These are phyloP conservation scores for Mormyrus proboscirostris DNA, from an alignment of 2,797 vertebrate genomes.

Conservation along the genomic window DNA sequence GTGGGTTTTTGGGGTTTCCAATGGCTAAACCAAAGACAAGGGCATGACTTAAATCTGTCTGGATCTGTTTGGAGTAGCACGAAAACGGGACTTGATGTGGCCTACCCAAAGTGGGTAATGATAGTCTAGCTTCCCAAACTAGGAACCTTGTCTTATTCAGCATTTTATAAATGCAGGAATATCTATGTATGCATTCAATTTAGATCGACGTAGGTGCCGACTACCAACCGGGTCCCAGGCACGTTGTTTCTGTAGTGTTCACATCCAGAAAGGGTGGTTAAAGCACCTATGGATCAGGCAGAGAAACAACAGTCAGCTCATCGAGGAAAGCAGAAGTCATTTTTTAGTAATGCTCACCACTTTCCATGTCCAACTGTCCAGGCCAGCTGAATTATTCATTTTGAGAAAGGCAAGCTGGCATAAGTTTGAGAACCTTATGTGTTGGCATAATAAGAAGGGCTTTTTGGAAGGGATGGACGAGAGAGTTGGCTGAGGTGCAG, in stretches of 20 bases:
- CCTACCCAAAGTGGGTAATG: slow-evolving; percentile 51
- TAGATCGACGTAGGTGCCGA: background rate
- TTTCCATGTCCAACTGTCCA: background rate
- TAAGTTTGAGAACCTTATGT: background rate
- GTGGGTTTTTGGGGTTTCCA: slow-evolving; percentile 2
- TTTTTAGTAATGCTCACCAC: background rate
- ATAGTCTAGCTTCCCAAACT: slow-evolving; percentile 49
- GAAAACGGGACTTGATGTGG: slow-evolving; percentile 56
- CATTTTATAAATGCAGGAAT: slow-evolving; percentile 46
- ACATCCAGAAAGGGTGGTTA: background rate
- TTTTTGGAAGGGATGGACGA: background rate
- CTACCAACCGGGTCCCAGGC: background rate
- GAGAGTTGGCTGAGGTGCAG: background rate
- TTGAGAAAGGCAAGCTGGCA: background rate
- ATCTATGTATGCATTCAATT: slow-evolving; percentile 34
- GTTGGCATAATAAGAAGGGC: background rate
- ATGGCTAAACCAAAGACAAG: slow-evolving; percentile 35
- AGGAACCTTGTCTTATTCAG: slow-evolving; percentile 47
- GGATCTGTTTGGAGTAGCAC: slow-evolving; percentile 39
- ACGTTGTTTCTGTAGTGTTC: background rate
- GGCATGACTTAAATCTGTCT: slow-evolving; percentile 39
- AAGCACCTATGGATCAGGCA: background rate
- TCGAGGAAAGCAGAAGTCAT: background rate
- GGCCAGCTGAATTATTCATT: background rate
- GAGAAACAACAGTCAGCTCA: background rate